A percentile compares a stretch with the other conserved stretches of the same genome.
phyloP scores from a whole-genome alignment of 2,888 invertebrate genomes.

The Synergus japonicus region DNA sequence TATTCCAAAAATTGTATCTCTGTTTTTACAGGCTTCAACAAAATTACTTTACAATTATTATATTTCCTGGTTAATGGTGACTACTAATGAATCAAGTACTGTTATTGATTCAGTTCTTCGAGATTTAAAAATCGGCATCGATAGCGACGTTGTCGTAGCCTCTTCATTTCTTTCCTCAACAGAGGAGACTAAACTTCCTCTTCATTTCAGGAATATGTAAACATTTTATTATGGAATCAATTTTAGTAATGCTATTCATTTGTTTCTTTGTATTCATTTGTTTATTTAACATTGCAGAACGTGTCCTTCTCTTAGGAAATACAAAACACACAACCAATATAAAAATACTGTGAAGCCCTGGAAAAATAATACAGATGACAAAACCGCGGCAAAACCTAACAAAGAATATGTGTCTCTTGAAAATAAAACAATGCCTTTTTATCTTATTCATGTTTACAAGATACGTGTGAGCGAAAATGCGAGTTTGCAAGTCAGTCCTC shows the following conservation, averaged over 20 bases:
- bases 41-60: constrained; percentile 72
- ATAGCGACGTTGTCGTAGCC: constrained; percentile 74
- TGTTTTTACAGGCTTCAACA: constrained; percentile 67
- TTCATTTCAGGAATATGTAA: constrained; percentile 64
- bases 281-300: constrained; percentile 52
- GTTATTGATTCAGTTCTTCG: constrained; percentile 69
- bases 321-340: constrained; percentile 43
- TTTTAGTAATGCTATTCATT: background rate
- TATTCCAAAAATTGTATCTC: no score
- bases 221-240: background rate
- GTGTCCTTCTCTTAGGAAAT: constrained; percentile 52
- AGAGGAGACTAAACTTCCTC: constrained; percentile 47
- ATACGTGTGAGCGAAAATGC: constrained; percentile 70
- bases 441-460: constrained; percentile 71
- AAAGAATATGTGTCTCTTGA: constrained; percentile 59
- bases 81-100: constrained; percentile 63
- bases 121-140: constrained; percentile 72
- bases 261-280: background rate
- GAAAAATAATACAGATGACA: constrained; percentile 16
- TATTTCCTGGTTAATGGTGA: constrained; percentile 73
- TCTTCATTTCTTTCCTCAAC: constrained; percentile 61
- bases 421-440: constrained; percentile 66
- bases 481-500: constrained; percentile 66
- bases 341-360: background rate
- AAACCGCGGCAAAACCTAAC: constrained; percentile 55